phyloP scores from a whole-genome alignment of 2,113 vertebrate species.

The Terrapene triunguis region DNA sequence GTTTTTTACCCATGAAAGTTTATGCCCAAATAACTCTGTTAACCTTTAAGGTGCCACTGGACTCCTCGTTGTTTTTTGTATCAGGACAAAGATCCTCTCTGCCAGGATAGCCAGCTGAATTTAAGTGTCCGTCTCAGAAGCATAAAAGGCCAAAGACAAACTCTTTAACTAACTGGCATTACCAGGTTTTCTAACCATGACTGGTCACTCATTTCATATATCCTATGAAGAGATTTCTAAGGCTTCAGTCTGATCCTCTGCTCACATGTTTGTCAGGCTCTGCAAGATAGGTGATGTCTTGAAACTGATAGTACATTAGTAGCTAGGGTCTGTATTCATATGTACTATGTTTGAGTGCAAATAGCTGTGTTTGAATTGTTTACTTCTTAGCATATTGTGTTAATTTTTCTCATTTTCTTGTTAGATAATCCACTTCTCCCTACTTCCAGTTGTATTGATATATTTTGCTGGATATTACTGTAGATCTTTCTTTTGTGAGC shows the following conservation, averaged over 20 bases:
- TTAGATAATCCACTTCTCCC: background rate
- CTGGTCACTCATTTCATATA: accelerated
- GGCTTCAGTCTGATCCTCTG: background rate
- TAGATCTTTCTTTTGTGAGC: background rate
- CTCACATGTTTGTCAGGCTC: background rate
- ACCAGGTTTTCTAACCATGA: background rate
- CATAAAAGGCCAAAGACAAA: background rate
- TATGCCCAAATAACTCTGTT: no score
- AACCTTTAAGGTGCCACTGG: no score
- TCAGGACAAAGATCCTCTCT: background rate
- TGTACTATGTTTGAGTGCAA: accelerated
- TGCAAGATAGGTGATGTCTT: background rate
- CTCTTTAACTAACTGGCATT: background rate
- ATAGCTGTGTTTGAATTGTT: background rate
- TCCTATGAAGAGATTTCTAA: background rate
- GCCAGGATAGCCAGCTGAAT: background rate
- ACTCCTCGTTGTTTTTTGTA: no score
- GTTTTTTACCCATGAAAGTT: no score
- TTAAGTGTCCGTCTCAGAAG: background rate
- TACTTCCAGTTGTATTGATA: background rate
- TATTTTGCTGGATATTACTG: background rate
- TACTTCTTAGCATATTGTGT: background rate
- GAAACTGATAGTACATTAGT: background rate
- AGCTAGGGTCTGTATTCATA: background rate
- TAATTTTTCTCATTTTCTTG: constrained; percentile 5